Percentiles rank a stretch among this genome's conserved stretches.
Evolutionary conservation across 2,797 vertebrate genomes (phyloP).

Genomic region (Yasuhikotakia modesta): DNA sequence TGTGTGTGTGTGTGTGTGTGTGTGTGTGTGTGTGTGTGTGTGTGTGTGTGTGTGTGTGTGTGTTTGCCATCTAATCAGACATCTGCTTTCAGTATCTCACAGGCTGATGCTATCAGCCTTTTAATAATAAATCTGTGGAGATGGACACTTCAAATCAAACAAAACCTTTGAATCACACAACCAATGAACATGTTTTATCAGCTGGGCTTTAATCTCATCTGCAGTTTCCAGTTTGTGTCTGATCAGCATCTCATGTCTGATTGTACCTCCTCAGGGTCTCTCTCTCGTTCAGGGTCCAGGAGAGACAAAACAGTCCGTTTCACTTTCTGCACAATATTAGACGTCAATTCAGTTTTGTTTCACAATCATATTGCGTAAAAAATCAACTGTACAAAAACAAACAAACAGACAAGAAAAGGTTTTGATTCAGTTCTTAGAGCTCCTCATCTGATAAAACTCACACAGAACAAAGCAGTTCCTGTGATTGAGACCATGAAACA

Average conservation of each 20-base stretch:
- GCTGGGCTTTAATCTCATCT: constrained; percentile 4
- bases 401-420: not conserved
- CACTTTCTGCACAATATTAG: constrained; percentile 28
- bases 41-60: constrained; percentile 16
- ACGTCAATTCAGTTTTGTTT: constrained; percentile 3
- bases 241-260: not conserved
- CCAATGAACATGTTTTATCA: not conserved
- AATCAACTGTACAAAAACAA: constrained; percentile 41
- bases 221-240: constrained; percentile 2
- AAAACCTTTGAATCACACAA: not conserved
- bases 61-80: constrained; percentile 21
- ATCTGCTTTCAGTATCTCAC: constrained; percentile 50
- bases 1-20: too few species aligned
- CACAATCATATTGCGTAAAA: constrained; percentile 10
- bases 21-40: too few species aligned
- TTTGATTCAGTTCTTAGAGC: constrained; percentile 21
- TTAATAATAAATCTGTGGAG: constrained; percentile 37
- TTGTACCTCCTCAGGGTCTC: constrained; percentile 16
- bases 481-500: constrained; percentile 12
- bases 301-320: not conserved
- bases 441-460: constrained; percentile 20
- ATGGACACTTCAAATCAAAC: not conserved
- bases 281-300: constrained; percentile 5
- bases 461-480: constrained; percentile 24
- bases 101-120: constrained; percentile 48